phyloP scores from a whole-genome alignment of 2,888 invertebrate species.

The Ichneumon xanthorius region DNA sequence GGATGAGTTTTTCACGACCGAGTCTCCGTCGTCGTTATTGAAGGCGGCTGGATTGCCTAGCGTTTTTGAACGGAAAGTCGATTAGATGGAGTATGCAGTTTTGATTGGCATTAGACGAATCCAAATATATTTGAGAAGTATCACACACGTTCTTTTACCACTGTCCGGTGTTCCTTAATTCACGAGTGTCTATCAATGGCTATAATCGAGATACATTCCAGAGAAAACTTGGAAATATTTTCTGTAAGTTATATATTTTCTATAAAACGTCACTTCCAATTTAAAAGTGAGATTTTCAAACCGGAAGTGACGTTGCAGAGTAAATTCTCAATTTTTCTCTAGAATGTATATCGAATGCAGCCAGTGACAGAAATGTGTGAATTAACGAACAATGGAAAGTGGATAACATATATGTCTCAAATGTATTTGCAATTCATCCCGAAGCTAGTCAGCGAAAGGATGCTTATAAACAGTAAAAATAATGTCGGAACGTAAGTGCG shows the following conservation, averaged over 20 bases:
- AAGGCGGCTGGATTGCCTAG: slow-evolving; percentile 71
- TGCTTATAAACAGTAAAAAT: too few relatives aligned
- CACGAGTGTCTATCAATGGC: too few relatives aligned
- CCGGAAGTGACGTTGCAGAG: too few relatives aligned
- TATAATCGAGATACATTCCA: neutral
- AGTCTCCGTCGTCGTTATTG: slow-evolving; percentile 80
- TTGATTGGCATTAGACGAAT: neutral
- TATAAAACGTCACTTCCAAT: neutral
- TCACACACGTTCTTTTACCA: neutral
- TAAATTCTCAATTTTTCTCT: neutral
- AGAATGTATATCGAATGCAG: neutral
- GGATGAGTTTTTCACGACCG: slow-evolving; percentile 78
- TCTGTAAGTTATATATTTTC: neutral
- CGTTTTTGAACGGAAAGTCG: slow-evolving; percentile 35
- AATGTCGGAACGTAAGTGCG: too few relatives aligned
- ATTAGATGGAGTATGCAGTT: neutral
- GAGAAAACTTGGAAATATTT: neutral
- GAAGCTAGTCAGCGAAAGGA: too few relatives aligned
- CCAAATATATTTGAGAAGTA: neutral
- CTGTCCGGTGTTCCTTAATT: neutral
- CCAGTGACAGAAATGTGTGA: neutral
- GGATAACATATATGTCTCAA: too few relatives aligned
- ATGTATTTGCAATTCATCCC: too few relatives aligned
- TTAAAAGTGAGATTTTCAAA: neutral
- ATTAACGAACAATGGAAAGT: neutral